These are phyloP conservation scores for Strix uralensis DNA, from an alignment of 2,113 vertebrate species.

Conservation along the genomic window DNA sequence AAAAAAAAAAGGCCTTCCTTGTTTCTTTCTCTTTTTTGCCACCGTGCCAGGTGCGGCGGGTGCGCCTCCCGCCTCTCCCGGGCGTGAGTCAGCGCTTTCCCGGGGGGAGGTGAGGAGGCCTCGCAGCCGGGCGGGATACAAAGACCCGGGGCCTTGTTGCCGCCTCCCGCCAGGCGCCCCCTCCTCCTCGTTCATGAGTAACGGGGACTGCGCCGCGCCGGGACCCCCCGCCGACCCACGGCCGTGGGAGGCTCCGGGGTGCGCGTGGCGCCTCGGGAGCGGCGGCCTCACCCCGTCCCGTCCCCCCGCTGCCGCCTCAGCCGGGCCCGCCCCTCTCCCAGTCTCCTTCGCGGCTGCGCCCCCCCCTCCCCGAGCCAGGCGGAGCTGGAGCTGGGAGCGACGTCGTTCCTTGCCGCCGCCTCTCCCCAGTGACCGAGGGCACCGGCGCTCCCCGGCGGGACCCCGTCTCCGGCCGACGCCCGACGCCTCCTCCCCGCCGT, in stretches of 20 bases:
- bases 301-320: neutral
- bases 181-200: neutral
- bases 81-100: constrained; percentile 9
- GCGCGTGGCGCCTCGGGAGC: neutral
- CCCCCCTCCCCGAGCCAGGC: neutral
- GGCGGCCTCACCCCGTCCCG: neutral
- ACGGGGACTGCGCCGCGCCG: neutral
- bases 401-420: neutral
- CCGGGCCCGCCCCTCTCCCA: constrained; percentile 55
- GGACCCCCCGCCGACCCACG: neutral
- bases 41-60: neutral
- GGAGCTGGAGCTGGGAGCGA: neutral
- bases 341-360: constrained; percentile 28
- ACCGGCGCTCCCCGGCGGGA: neutral
- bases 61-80: neutral
- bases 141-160: neutral
- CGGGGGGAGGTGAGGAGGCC: neutral
- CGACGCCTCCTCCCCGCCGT: neutral
- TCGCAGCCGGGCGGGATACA: neutral
- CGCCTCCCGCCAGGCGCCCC: neutral
- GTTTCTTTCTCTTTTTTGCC: too few species aligned
- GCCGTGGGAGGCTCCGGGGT: neutral
- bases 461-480: neutral
- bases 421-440: neutral
- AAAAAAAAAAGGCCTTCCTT: accelerated